Percentiles rank a stretch among this genome's conserved stretches.
Conservation (phyloP, 2,888 invertebrate species). For the Cryptosula pallasiana region DNA sequence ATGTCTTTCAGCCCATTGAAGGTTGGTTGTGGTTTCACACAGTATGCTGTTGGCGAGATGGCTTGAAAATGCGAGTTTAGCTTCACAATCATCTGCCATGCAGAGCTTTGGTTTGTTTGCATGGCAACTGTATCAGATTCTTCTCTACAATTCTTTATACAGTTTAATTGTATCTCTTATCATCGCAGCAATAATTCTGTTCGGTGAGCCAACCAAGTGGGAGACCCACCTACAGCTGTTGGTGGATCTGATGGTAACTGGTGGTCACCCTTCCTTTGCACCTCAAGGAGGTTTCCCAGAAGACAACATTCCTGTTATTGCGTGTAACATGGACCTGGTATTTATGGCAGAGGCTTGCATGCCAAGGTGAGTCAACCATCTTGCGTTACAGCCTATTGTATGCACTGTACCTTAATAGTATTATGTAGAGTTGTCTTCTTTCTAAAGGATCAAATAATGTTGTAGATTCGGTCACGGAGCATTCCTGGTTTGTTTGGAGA, state of each 20-base stretch:
- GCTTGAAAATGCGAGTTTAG: too few relatives aligned
- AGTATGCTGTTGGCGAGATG: too few relatives aligned
- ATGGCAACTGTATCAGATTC: too few relatives aligned
- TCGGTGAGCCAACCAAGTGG: constrained; percentile 52
- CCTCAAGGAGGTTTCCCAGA: constrained; percentile 32
- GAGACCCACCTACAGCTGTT: constrained; percentile 50
- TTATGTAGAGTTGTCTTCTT: too few relatives aligned
- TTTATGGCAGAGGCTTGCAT: constrained; percentile 53
- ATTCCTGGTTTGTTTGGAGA: constrained; percentile 50
- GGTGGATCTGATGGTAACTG: constrained; percentile 49
- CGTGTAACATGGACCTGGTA: constrained; percentile 53
- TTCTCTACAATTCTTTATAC: too few relatives aligned
- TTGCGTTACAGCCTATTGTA: not conserved
- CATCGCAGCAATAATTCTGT: constrained; percentile 43
- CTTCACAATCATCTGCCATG: too few relatives aligned
- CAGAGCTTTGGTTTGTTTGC: too few relatives aligned
- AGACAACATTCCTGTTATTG: constrained; percentile 48
- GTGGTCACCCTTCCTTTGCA: constrained; percentile 46
- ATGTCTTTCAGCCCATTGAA: constrained; percentile 38
- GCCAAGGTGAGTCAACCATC: constrained; percentile 37
- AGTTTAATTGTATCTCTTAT: not conserved
- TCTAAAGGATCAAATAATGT: too few relatives aligned
- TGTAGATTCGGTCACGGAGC: constrained; percentile 52
- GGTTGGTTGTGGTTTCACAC: too few relatives aligned
- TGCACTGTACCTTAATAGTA: too few relatives aligned